Evolutionary conservation across 2,113 vertebrate species (phyloP), one percentile per base, ranked within the genome.

Genomic region (Rynchops niger): DNA sequence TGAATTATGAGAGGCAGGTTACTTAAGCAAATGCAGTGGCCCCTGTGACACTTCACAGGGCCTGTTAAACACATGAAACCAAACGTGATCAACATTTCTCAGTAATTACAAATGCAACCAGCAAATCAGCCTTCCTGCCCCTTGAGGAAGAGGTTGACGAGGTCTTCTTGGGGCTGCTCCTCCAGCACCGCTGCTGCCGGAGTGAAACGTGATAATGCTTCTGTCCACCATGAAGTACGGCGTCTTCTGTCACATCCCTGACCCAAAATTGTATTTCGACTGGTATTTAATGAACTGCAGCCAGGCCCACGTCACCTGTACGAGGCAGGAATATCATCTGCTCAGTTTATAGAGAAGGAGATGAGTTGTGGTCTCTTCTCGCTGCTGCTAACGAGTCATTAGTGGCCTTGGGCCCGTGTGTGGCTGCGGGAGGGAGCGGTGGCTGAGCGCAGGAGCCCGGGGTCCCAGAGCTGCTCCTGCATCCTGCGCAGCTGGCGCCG

Each of bases 1-100:
- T 85, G 73, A 92, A 76, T 89, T 67, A 69, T 19, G 53, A 86
- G 82, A 70, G 40, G 42, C 72, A 77, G 72, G 77, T 96, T 92
- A 50, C 79, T 93, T 83, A 79, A 53, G 72, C 76, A 72, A 79
- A 65, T 19, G 26, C 76, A 56, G 0, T 55, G 45, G 36, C 38
- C 27, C 40, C 65, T 76, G 65, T 81, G 62, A 43, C 45, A 61
- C 77, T 93, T 92, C 55, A 11, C 2, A 59, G 53, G 77, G 69
- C 22, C 52, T 45, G 42, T 79, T 73, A 66, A 90, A 77, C 42
- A 61, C 58, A 17, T 20, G 62, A 82, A 96, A 20, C 50, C 52
- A 26, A 73, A 72, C 36, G 2, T 3, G 16, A 89, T 43, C 80
- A 63, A 77, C 19, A 10, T 23, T 63, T 76, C 3, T 0, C 1